phyloP scores from a whole-genome alignment of 2,797 vertebrate species.

The Squalus acanthias region DNA sequence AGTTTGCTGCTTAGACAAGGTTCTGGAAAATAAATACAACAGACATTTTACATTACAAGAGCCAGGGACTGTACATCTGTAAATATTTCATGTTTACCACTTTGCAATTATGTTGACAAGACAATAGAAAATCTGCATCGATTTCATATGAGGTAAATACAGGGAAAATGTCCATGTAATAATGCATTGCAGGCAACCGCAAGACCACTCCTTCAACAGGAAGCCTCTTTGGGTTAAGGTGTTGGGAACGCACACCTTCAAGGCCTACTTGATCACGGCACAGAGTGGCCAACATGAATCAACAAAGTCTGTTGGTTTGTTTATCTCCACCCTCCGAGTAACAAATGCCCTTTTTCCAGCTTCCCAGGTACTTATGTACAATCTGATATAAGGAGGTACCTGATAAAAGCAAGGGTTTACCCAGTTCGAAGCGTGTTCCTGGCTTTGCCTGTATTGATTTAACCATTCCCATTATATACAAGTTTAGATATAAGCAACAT shows the following conservation, averaged over 20 bases:
- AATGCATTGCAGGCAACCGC: conserved; percentile 12
- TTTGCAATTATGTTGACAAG: conserved; percentile 11
- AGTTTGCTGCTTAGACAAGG: conserved; percentile 18
- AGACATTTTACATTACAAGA: conserved; percentile 35
- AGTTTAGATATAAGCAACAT: conserved; percentile 11
- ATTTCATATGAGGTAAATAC: conserved; percentile 25
- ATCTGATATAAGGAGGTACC: conserved; percentile 11
- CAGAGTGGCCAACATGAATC: not conserved
- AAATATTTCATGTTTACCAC: conserved; percentile 33
- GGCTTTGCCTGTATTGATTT: not conserved
- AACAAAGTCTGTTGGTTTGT: not conserved
- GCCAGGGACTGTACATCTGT: conserved; percentile 29
- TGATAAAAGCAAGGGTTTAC: not conserved
- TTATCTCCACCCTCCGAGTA: not conserved
- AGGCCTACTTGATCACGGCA: not conserved
- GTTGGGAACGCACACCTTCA: not conserved
- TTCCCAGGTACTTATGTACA: conserved; percentile 11
- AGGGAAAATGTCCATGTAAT: conserved; percentile 19
- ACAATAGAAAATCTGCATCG: conserved; percentile 22
- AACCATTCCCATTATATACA: conserved; percentile 21
- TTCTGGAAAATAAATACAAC: conserved; percentile 37
- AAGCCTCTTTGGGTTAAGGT: conserved; percentile 26
- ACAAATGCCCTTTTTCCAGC: not conserved
- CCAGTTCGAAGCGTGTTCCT: not conserved
- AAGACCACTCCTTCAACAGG: not conserved